phyloP scores from a whole-genome alignment of 2,888 invertebrate species.

The Andricus curvator region DNA sequence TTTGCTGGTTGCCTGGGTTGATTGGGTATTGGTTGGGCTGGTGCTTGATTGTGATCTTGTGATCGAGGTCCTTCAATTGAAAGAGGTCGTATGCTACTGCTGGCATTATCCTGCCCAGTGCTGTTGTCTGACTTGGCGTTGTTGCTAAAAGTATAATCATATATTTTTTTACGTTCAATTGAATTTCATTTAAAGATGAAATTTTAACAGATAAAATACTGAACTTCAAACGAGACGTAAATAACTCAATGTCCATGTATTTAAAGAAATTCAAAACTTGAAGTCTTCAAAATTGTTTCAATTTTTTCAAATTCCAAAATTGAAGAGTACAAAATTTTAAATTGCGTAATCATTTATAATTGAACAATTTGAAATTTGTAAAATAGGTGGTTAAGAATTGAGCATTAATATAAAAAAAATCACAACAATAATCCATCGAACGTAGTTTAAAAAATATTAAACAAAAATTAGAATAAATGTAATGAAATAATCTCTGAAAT shows the following conservation, averaged over 20 bases:
- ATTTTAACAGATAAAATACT: background rate
- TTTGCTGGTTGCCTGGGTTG: constrained; percentile 73
- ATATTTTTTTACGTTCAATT: background rate
- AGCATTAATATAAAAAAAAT: background rate
- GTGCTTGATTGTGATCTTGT: constrained; percentile 51
- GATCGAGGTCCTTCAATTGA: constrained; percentile 70
- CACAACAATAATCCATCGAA: background rate
- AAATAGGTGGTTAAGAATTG: too few species aligned
- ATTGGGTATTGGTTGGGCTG: constrained; percentile 59
- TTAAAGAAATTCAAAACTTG: too few species aligned
- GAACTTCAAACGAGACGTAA: too few species aligned
- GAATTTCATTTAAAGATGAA: background rate
- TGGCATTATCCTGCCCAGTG: constrained; percentile 53
- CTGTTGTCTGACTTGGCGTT: constrained; percentile 52
- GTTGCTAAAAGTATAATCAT: constrained; percentile 49
- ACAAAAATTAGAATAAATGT: background rate
- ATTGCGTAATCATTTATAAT: too few species aligned
- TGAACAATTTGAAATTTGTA: too few species aligned
- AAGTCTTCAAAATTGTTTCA: too few species aligned
- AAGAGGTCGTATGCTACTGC: constrained; percentile 69
- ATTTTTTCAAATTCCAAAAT: too few species aligned
- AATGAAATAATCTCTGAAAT: background rate
- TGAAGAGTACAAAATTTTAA: too few species aligned
- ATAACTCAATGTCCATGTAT: too few species aligned
- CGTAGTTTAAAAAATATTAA: background rate